Evolutionary conservation across 2,888 invertebrate genomes (phyloP).

Genomic region (Podotricha telesiphe): DNA sequence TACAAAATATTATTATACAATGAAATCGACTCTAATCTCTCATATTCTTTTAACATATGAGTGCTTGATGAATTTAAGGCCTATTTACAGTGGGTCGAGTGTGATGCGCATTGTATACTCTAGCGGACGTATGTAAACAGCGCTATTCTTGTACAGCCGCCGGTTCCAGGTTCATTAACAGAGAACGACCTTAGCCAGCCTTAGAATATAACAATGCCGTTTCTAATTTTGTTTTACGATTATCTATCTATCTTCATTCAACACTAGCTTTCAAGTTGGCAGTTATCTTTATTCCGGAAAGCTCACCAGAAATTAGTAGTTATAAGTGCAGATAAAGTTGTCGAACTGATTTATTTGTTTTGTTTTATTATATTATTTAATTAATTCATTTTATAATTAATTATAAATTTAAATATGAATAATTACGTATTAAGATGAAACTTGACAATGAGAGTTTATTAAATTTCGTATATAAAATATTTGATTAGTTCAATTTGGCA

Average conservation of each 20-base stretch:
- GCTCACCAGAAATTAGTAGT: neutral
- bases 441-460: too few species aligned
- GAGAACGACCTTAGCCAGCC: conserved; percentile 51
- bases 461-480: too few species aligned
- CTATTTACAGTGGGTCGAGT: conserved; percentile 54
- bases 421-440: too few species aligned
- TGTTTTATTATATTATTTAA: neutral
- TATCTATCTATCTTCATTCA: conserved; percentile 36
- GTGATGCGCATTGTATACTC: conserved; percentile 56
- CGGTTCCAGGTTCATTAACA: conserved; percentile 65
- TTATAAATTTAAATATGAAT: too few species aligned
- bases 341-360: neutral
- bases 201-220: conserved; percentile 39
- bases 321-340: neutral
- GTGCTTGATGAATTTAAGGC: conserved; percentile 68
- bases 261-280: conserved; percentile 18
- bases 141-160: conserved; percentile 61
- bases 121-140: conserved; percentile 60
- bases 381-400: neutral
- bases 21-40: conserved; percentile 41
- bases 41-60: conserved; percentile 54
- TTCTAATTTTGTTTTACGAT: conserved; percentile 39
- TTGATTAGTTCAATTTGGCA: too few species aligned
- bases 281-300: neutral
- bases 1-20: neutral